phyloP scores from a whole-genome alignment of 2,797 vertebrate species.

The Lithobates sylvaticus region DNA sequence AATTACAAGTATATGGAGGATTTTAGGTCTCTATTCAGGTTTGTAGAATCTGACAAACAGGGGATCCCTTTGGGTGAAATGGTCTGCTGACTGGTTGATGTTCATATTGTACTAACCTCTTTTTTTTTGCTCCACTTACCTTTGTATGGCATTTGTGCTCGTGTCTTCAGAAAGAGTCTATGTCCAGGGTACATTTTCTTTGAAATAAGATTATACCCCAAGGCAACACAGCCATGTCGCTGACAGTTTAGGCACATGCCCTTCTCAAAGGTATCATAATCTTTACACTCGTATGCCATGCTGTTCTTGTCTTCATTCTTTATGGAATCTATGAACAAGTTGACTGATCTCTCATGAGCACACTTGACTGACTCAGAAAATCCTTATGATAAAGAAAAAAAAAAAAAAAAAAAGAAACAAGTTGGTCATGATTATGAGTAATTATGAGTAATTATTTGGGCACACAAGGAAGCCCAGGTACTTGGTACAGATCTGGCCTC shows the following conservation, averaged over 20 bases:
- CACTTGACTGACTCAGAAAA: conserved; percentile 89
- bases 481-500: background rate
- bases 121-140: conserved; percentile 73
- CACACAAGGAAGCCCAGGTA: too few relatives aligned
- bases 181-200: conserved; percentile 72
- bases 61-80: too few relatives aligned
- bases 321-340: conserved; percentile 93
- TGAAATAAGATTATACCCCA: conserved; percentile 85
- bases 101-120: background rate
- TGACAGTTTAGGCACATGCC: conserved; percentile 89
- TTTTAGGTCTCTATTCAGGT: too few relatives aligned
- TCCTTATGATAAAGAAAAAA: conserved; percentile 68
- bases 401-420: background rate
- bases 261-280: conserved; percentile 85
- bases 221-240: conserved; percentile 87
- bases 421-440: background rate
- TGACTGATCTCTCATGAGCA: conserved; percentile 91
- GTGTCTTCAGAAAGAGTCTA: conserved; percentile 86
- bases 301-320: conserved; percentile 83
- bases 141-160: conserved; percentile 88
- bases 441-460: too few relatives aligned
- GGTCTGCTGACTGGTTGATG: background rate
- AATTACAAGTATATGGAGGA: too few relatives aligned
- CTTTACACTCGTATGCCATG: conserved; percentile 86
- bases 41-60: too few relatives aligned